Evolutionary conservation across 2,888 invertebrate genomes (phyloP).

Genomic region (Acleris literana): DNA sequence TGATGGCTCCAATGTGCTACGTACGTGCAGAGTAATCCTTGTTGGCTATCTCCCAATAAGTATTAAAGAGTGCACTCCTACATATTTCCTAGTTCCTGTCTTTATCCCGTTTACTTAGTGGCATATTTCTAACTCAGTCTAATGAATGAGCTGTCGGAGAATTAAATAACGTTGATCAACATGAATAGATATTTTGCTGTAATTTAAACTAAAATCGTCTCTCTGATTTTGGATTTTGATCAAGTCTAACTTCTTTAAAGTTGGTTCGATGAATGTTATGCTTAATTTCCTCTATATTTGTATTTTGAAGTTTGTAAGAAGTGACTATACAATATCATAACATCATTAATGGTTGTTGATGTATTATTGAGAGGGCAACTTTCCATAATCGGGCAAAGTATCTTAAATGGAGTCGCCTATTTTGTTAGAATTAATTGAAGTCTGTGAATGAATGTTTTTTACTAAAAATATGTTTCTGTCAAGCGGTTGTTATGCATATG

Average conservation of each 20-base stretch:
- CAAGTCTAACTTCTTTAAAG: too few species aligned
- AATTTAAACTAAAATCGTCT: too few species aligned
- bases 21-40: background rate
- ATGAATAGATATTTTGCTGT: too few species aligned
- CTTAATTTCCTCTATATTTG: too few species aligned
- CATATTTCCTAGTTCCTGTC: background rate
- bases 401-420: slow-evolving; percentile 23
- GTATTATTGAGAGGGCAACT: slow-evolving; percentile 28
- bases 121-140: background rate
- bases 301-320: background rate
- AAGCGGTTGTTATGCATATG: slow-evolving; percentile 7
- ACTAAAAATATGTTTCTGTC: slow-evolving; percentile 9
- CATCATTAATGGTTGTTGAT: slow-evolving; percentile 12
- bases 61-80: background rate
- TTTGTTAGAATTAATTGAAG: slow-evolving; percentile 33
- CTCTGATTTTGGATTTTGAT: too few species aligned
- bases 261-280: too few species aligned
- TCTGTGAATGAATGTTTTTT: slow-evolving; percentile 28
- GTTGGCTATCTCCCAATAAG: background rate
- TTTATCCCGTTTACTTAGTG: background rate
- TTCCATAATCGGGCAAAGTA: slow-evolving; percentile 22
- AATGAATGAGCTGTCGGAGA: background rate
- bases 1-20: too few species aligned
- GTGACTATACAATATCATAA: slow-evolving; percentile 13
- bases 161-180: background rate